A percentile compares a stretch with the other conserved stretches of the same genome.
Conservation (phyloP, 2,888 invertebrate species). For the Stenichneumon culpator region DNA sequence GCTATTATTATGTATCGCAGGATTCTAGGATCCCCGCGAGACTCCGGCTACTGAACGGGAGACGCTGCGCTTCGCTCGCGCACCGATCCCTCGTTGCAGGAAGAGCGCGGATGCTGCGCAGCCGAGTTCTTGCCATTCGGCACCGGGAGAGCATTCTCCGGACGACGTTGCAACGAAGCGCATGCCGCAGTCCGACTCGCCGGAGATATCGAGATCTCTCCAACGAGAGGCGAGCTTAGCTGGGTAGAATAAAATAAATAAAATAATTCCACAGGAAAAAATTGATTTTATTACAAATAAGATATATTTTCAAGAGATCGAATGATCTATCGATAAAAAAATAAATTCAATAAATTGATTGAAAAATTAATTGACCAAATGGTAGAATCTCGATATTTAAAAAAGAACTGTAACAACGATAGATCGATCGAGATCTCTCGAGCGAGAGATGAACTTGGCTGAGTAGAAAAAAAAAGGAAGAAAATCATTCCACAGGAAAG, state of each 20-base stretch:
- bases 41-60: slow-evolving; percentile 11
- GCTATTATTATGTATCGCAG: slow-evolving; percentile 74
- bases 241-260: background rate
- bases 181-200: background rate
- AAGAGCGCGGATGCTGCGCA: slow-evolving; percentile 25
- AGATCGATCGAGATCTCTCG: too few species aligned
- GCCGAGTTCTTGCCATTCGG: slow-evolving; percentile 10
- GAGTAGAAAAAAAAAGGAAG: too few species aligned
- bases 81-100: background rate
- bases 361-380: too few species aligned
- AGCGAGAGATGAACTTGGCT: too few species aligned
- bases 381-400: too few species aligned
- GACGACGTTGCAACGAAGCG: background rate
- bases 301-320: too few species aligned
- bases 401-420: too few species aligned
- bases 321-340: too few species aligned
- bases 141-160: background rate
- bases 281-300: too few species aligned
- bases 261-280: too few species aligned
- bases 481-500: too few species aligned
- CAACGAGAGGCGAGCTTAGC: background rate
- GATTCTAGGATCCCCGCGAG: slow-evolving; percentile 70
- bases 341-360: too few species aligned
- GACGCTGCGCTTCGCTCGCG: slow-evolving; percentile 24
- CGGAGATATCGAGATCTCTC: slow-evolving; percentile 14